Percentiles rank a stretch among this genome's conserved stretches.
Conservation (phyloP, 1,140 invertebrate genomes). For the Orussus abietinus region DNA sequence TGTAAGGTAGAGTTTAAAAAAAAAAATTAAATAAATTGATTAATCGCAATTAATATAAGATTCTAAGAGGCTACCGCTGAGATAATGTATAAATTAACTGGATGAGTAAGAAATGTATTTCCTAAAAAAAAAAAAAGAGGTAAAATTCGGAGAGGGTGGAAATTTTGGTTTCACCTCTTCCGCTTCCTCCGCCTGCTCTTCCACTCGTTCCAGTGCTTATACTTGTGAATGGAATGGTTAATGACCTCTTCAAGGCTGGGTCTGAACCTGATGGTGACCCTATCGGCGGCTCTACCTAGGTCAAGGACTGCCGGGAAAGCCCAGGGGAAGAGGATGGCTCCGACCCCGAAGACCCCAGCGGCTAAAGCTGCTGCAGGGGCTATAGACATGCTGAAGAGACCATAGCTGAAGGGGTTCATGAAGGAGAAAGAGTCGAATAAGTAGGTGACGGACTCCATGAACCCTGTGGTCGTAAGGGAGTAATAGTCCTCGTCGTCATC, state of each 20-base stretch:
- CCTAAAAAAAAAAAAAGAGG: too few species aligned
- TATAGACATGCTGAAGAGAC: conserved; percentile 42
- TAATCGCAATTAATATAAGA: too few species aligned
- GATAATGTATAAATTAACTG: too few species aligned
- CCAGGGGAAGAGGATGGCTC: conserved; percentile 45
- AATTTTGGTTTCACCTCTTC: conserved; percentile 31
- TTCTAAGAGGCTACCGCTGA: too few species aligned
- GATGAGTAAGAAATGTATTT: too few species aligned
- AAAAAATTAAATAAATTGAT: too few species aligned
- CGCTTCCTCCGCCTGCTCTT: conserved; percentile 42
- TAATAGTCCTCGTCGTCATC: conserved; percentile 36
- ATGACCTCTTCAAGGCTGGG: conserved; percentile 35
- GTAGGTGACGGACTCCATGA: conserved; percentile 38
- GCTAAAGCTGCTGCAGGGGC: conserved; percentile 47
- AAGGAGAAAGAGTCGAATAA: conserved; percentile 40
- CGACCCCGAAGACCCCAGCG: conserved; percentile 42
- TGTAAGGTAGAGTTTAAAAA: too few species aligned
- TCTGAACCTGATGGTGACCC: conserved; percentile 19
- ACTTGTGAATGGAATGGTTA: conserved; percentile 33
- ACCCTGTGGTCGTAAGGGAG: conserved; percentile 25
- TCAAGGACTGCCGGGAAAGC: conserved; percentile 38
- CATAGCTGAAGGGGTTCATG: conserved; percentile 46
- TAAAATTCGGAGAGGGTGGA: too few species aligned
- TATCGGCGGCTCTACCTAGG: conserved; percentile 28
- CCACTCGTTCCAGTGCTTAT: conserved; percentile 35